Base-by-base conservation (phyloP, 2,888 invertebrate genomes). In the Troides helena region DNA sequence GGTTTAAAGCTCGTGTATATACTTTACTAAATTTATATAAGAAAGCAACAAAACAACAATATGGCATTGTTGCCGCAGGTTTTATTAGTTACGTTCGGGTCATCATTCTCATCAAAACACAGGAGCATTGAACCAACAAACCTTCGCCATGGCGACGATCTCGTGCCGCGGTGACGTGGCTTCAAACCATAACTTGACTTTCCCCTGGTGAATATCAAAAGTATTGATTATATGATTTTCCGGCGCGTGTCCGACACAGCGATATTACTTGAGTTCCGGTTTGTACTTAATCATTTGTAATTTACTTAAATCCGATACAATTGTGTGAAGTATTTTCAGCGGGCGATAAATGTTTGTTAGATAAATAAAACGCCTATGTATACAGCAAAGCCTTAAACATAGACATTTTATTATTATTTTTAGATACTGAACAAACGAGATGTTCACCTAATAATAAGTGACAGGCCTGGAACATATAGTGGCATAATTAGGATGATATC, bases 41-140 rank as follows among this genome's bases (percentile, higher is more conserved):
- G 8, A 14, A 46, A 46, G 14, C 46, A 50, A 12, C 50, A 14
- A 39, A 39, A 39, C 39, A 39, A 39, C 6, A 50, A 2, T 12
- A 4, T 14, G 14, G 10, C 14, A 17, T 50, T 50, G 50, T 14
- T 50, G 50, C 50, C 50, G 50, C 5, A 50, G 14, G 0, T 65
- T 57, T 43, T 65, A 7, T 18, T 25, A 43, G n/a, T 43, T 18
- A 43, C 5, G 46, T 50, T 66, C 60, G 30, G 59, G 25, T 66
- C 59, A 60, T 30, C 50, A 62, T 43, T 63, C 59, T 60, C 39
- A 39, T 57, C 64, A 70, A 63, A 70, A 67, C 43, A 60, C 59
- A 7, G 23, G 7, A 43, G n/a, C 60, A 74, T 78, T 72, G 78
- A 78, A 72, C 74, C 67, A 78, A 77, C 77, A 71, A 53, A 46